Conservation (phyloP, 2,888 invertebrate species). For the Macaria liturata region DNA sequence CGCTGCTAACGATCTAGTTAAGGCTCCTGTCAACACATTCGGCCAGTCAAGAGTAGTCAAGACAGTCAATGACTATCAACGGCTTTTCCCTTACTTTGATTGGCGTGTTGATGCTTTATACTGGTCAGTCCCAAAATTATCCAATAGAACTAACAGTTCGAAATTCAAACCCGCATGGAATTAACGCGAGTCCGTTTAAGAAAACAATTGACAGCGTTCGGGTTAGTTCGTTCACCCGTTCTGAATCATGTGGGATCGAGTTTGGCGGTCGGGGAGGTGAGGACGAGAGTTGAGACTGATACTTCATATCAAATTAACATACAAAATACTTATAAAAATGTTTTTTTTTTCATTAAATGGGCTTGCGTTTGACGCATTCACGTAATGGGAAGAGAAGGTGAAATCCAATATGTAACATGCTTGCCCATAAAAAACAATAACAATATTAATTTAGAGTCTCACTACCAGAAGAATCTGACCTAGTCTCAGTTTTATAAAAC, state of each 20-base stretch:
- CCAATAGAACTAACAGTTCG: conserved; percentile 53
- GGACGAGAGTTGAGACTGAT: too few species aligned
- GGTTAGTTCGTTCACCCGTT: conserved; percentile 67
- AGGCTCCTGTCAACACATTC: conserved; percentile 13
- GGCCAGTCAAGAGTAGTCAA: neutral
- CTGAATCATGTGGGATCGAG: conserved; percentile 60
- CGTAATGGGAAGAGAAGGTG: too few species aligned
- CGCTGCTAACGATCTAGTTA: conserved; percentile 13
- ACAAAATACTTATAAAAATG: too few species aligned
- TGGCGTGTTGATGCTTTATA: conserved; percentile 23
- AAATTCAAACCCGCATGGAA: conserved; percentile 72
- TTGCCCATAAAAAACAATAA: too few species aligned
- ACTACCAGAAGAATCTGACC: too few species aligned
- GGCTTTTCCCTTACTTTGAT: conserved; percentile 20
- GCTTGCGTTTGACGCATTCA: too few species aligned
- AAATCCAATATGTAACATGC: too few species aligned
- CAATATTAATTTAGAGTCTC: too few species aligned
- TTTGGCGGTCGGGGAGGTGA: neutral
- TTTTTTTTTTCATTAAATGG: too few species aligned
- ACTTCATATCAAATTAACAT: too few species aligned
- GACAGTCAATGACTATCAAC: conserved; percentile 13
- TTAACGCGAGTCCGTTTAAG: conserved; percentile 69
- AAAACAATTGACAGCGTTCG: conserved; percentile 75
- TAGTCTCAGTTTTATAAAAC: too few species aligned
- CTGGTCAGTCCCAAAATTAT: conserved; percentile 48